A percentile compares a stretch with the other conserved stretches of the same genome.
Evolutionary conservation across 1,140 invertebrate species (phyloP).

Genomic region (Drosophila gunungcola): DNA sequence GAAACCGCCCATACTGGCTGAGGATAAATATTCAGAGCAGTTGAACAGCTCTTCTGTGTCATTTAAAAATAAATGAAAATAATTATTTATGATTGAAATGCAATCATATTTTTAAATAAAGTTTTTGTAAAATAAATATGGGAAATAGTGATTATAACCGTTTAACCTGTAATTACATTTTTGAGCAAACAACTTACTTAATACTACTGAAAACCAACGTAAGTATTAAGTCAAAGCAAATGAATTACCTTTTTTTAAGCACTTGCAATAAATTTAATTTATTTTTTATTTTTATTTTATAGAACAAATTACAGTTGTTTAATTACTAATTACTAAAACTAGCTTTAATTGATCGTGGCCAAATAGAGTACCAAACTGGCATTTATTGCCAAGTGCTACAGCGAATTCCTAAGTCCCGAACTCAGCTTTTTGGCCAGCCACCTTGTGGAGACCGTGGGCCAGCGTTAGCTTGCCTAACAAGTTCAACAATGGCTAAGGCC

Average conservation of each 20-base stretch:
- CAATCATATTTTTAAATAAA: neutral
- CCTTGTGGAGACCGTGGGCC: conserved; percentile 9
- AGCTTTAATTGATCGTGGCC: conserved; percentile 15
- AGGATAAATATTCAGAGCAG: neutral
- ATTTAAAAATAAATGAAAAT: neutral
- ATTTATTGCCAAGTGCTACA: neutral
- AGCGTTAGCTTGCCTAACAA: conserved; percentile 39
- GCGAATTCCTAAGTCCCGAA: conserved; percentile 9
- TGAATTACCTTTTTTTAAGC: too few species aligned
- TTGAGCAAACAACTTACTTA: too few species aligned
- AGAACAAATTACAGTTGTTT: neutral
- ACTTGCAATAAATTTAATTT: too few species aligned
- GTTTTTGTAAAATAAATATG: too few species aligned
- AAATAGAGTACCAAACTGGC: conserved; percentile 5
- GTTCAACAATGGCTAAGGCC: conserved; percentile 53
- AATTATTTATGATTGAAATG: too few species aligned
- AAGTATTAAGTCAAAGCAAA: too few species aligned
- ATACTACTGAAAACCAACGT: too few species aligned
- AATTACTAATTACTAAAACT: neutral
- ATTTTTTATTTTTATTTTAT: too few species aligned
- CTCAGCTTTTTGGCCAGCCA: conserved; percentile 2
- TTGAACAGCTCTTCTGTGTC: neutral
- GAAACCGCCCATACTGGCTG: conserved; percentile 24
- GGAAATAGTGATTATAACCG: too few species aligned
- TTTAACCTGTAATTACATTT: too few species aligned